Evolutionary conservation across 2,113 vertebrate genomes (phyloP).

Genomic region (Nycticryphes semicollaris): DNA sequence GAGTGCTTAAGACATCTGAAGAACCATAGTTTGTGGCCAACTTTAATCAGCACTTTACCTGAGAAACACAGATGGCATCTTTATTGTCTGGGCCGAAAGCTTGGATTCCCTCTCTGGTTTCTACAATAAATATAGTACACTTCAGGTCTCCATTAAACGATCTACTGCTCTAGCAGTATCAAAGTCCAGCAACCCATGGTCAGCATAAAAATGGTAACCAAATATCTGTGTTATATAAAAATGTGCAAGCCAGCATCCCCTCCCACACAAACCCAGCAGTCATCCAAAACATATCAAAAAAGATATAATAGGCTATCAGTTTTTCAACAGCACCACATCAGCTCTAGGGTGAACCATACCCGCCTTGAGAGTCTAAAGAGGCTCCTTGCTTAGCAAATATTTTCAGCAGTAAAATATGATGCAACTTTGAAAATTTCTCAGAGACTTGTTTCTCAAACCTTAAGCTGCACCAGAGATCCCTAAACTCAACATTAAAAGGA

Average conservation of each 20-base stretch:
- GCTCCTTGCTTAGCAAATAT: not conserved
- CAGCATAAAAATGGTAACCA: not conserved
- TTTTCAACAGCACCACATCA: not conserved
- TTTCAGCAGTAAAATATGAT: not conserved
- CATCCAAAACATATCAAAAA: not conserved
- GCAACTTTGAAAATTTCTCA: not conserved
- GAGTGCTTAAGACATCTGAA: not conserved
- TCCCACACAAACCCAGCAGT: not conserved
- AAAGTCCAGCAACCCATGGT: not conserved
- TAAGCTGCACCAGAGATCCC: not conserved
- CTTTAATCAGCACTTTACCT: not conserved
- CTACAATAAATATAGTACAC: not conserved
- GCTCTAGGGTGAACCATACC: not conserved
- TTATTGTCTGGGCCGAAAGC: not conserved
- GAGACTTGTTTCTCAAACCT: not conserved
- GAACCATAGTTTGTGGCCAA: not conserved
- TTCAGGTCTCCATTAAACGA: not conserved
- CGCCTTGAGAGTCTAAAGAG: not conserved
- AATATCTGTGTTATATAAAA: not conserved
- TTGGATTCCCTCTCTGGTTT: not conserved
- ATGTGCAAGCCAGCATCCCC: not conserved
- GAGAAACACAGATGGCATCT: not conserved
- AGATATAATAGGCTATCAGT: not conserved
- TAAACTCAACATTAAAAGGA: not conserved
- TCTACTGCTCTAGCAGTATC: not conserved